Conservation (phyloP, 2,113 vertebrate genomes). For the Microcebus jonahi region DNA sequence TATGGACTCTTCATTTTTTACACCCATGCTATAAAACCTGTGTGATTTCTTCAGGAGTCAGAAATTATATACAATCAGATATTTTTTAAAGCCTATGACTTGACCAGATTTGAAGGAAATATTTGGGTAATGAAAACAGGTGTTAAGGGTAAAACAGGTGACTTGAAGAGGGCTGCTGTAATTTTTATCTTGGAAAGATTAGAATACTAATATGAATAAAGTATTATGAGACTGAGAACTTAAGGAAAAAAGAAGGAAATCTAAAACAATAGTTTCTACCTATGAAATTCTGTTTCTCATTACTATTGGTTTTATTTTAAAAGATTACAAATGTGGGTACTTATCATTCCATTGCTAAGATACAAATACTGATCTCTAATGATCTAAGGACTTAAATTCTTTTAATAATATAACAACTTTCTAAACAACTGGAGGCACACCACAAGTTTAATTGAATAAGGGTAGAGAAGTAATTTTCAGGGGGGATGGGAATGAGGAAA, state of each 20-base stretch:
- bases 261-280: not conserved
- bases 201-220: not conserved
- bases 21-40: not conserved
- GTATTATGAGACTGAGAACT: not conserved
- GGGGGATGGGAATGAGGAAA: not conserved
- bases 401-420: not conserved
- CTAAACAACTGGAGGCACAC: not conserved
- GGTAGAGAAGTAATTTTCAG: not conserved
- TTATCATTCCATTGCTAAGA: not conserved
- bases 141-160: not conserved
- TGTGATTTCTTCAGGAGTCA: not conserved
- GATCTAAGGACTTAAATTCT: not conserved
- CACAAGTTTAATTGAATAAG: not conserved
- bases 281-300: not conserved
- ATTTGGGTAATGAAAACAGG: not conserved
- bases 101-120: not conserved
- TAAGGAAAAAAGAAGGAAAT: not conserved
- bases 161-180: not conserved
- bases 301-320: not conserved
- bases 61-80: not conserved
- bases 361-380: not conserved
- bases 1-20: not conserved
- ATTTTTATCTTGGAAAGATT: not conserved
- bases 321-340: not conserved
- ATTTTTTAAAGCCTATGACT: not conserved